Evolutionary conservation across 2,888 invertebrate species (phyloP).

Genomic region (Conchocele bisecta): DNA sequence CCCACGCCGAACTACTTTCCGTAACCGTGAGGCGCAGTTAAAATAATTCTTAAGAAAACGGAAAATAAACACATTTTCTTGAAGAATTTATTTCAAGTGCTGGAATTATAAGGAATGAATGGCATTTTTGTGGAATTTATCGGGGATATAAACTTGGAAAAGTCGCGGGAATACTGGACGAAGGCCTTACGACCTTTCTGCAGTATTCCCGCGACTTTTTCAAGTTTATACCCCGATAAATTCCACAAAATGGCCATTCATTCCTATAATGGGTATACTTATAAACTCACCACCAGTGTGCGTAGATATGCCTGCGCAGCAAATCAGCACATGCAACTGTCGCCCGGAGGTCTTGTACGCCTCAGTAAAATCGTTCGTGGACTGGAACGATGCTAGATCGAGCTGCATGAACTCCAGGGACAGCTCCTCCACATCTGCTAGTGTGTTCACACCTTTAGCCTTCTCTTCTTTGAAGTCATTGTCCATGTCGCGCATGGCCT

Average conservation of each 20-base stretch:
- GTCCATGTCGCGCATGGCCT: constrained; percentile 59
- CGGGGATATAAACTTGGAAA: background rate
- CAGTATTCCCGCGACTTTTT: background rate
- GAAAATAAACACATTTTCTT: too few species aligned
- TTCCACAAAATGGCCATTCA: too few species aligned
- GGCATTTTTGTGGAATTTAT: too few species aligned
- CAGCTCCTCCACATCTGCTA: constrained; percentile 45
- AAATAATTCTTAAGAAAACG: too few species aligned
- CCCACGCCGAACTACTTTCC: too few species aligned
- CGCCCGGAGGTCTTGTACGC: constrained; percentile 54
- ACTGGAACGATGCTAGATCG: constrained; percentile 59
- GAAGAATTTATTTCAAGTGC: too few species aligned
- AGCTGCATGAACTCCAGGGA: constrained; percentile 59
- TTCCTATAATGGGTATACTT: too few species aligned
- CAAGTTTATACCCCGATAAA: background rate
- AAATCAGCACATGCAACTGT: constrained; percentile 56
- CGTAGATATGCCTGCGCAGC: constrained; percentile 60
- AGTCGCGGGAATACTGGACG: background rate
- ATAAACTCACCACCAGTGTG: constrained; percentile 33
- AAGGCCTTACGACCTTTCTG: background rate
- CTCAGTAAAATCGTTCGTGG: constrained; percentile 55
- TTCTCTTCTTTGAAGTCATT: constrained; percentile 54
- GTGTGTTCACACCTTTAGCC: constrained; percentile 30
- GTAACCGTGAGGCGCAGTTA: too few species aligned
- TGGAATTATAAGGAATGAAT: too few species aligned